A percentile compares a stretch with the other conserved stretches of the same genome.
These are phyloP conservation scores for Myzus persicae DNA, from an alignment of 1,140 invertebrate species.

Conservation along the genomic window DNA sequence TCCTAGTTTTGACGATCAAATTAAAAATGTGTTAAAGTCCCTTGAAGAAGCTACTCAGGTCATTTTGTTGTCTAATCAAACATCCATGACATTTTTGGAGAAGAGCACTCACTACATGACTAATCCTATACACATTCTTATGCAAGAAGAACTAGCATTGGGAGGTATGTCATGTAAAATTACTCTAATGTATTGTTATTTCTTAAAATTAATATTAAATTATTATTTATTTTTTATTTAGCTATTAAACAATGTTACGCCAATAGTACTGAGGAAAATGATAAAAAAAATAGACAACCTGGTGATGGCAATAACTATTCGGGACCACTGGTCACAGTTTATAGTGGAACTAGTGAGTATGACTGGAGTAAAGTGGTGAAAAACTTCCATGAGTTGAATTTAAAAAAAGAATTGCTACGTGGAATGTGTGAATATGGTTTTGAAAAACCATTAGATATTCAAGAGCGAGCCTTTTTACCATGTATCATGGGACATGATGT, in stretches of 20 bases:
- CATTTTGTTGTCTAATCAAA: constrained; percentile 96
- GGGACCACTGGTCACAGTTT: too few species aligned
- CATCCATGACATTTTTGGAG: constrained; percentile 95
- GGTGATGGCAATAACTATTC: too few species aligned
- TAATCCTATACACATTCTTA: constrained; percentile 92
- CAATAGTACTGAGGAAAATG: too few species aligned
- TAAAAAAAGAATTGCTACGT: constrained; percentile 78
- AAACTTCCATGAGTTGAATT: constrained; percentile 46
- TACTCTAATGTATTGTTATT: too few species aligned
- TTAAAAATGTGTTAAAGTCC: constrained; percentile 97
- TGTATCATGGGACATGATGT: constrained; percentile 96
- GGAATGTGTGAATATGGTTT: constrained; percentile 99
- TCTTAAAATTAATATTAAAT: too few species aligned
- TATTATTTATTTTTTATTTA: too few species aligned
- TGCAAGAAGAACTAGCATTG: constrained; percentile 78
- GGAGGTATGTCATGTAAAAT: too few species aligned
- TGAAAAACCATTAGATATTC: constrained; percentile 99
- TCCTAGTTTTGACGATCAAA: constrained; percentile 99
- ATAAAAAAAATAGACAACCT: too few species aligned
- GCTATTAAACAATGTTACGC: too few species aligned
- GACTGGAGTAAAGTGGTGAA: too few species aligned
- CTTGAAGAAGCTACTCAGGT: constrained; percentile 92
- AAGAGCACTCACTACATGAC: constrained; percentile 98
- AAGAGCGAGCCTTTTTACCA: constrained; percentile 97
- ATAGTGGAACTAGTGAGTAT: too few species aligned